Base-by-base conservation (phyloP, 2,113 vertebrate species). In the Lucifuga dentata region DNA sequence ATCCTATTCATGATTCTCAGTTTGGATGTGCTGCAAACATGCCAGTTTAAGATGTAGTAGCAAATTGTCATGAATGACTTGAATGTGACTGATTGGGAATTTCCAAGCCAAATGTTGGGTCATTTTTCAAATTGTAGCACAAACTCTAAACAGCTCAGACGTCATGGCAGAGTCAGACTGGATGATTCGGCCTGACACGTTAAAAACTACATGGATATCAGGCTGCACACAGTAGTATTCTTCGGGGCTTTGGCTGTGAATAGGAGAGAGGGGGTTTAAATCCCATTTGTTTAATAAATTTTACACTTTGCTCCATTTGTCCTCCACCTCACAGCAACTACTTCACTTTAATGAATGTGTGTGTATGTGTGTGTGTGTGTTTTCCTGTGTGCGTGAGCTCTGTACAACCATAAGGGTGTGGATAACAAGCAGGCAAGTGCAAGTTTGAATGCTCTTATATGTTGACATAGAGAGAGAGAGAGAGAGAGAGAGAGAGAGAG, bases 251-350 rank as follows among this genome's bases (percentile, higher is more conserved):
- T 49, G 57, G 64, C 63, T 69, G 51, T 19, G 29, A 64, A 17
- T 0, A 17, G 19, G 13, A 0, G 3, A 43, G 26, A 46, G 11
- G 2, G 19, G n/a, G 58, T 26, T 69, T 41, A 64, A 69, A 40
- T 65, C 76, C 63, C 76, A 40, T 15, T n/a, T 23, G 44, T 20
- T 48, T 57, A 19, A 73, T 73, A 63, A 73, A 79, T 38, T 65
- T 64, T 11, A 63, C 57, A 73, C 50, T n/a, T 62, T 39, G 11
- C 40, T 53, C 12, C 55, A 11, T 65, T 60, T 52, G 17, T 40
- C 38, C 38, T 40, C 13, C 15, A 40, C 12, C 38, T 40, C 38
- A 40, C 11, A n/a, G n/a, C n/a, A 40, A 35, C 33, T 35, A 35
- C 33, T 44, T 44, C n/a, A 44, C 9, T 8, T 44, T 19, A 2